Base-by-base conservation (phyloP, 2,797 vertebrate species). In the Dendrocincla fuliginosa region DNA sequence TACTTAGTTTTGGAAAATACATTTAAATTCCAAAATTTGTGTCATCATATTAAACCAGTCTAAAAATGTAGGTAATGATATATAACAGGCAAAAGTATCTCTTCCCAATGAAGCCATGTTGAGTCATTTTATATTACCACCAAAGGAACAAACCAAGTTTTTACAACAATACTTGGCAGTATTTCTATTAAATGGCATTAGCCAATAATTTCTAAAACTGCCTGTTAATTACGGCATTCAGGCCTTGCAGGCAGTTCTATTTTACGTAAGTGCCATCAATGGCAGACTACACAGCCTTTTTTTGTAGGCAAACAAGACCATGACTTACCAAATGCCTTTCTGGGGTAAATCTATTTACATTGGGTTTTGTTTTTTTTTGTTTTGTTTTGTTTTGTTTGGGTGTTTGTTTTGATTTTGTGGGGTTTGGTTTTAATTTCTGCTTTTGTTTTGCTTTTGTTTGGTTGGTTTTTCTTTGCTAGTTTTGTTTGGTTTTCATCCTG, bases 171-270 rank as follows among this genome's bases (percentile, higher is more conserved):
- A 87, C 61, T 61, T 94, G 87, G 87, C 87, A 94, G 60, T 89
- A 65, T 96, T 94, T 95, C 76, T 81, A 73, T 89, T 93, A 86
- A 87, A 89, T 78, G 65, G 71, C 59, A 91, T 95, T 96, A 91
- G 76, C 61, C 60, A 96, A 74, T 94, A 89, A 91, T 92, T 94
- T 86, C 79, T 90, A 61, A 85, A 96, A 82, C 64, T 84, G 68
- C 50, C 84, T 86, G 79, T 83, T 93, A 95, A 95, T 94, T 87
- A 89, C 2, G 3, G 89, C 75, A 84, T n/a, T 80, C 64, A 91
- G 6, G 69, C 91, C 84, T 92, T 85, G 84, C 89, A 92, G 95
- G 94, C 95, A 86, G 87, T 14, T 92, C 57, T 87, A 57, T 61
- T 92, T 93, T 81, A 87, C 13, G 1, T 52, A 68, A 82, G 69